Conservation (phyloP, 2,888 invertebrate species). For the Anaspis maculata region DNA sequence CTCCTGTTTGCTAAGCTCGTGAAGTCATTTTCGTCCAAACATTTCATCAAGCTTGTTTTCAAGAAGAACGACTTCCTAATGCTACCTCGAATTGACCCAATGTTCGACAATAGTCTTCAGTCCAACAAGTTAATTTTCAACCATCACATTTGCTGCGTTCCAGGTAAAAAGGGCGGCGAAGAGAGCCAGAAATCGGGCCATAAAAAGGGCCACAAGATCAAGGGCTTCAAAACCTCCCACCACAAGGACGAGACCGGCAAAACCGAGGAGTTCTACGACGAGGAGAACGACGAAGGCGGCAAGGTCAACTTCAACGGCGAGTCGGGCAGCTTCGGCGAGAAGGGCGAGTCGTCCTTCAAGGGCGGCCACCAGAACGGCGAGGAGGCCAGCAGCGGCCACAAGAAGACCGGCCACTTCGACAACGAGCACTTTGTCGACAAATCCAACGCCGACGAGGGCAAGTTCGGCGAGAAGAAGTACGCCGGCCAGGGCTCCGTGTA, state of each 20-base stretch:
- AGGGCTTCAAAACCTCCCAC: conserved; percentile 58
- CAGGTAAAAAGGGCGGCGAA: conserved; percentile 48
- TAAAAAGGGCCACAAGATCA: conserved; percentile 56
- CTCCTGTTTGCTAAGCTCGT: too few species aligned
- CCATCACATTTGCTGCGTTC: too few species aligned
- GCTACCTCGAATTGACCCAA: neutral
- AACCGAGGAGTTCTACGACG: conserved; percentile 57
- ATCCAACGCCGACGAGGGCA: conserved; percentile 52
- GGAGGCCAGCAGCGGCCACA: conserved; percentile 49
- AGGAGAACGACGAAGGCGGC: conserved; percentile 55
- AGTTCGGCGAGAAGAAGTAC: conserved; percentile 52
- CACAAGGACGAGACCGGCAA: conserved; percentile 60
- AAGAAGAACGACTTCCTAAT: too few species aligned
- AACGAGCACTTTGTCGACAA: conserved; percentile 50
- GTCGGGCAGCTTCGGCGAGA: conserved; percentile 51
- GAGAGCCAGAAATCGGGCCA: conserved; percentile 51
- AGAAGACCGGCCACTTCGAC: conserved; percentile 52
- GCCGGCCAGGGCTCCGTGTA: conserved; percentile 50
- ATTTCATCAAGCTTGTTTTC: too few species aligned
- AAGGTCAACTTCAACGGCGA: conserved; percentile 50
- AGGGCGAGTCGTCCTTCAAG: conserved; percentile 49
- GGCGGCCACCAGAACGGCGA: conserved; percentile 53
- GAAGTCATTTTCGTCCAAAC: too few species aligned
- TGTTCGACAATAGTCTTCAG: neutral
- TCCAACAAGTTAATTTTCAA: too few species aligned